Evolutionary conservation across 2,888 invertebrate genomes (phyloP).

Genomic region (Pardosa pseudoannulata): DNA sequence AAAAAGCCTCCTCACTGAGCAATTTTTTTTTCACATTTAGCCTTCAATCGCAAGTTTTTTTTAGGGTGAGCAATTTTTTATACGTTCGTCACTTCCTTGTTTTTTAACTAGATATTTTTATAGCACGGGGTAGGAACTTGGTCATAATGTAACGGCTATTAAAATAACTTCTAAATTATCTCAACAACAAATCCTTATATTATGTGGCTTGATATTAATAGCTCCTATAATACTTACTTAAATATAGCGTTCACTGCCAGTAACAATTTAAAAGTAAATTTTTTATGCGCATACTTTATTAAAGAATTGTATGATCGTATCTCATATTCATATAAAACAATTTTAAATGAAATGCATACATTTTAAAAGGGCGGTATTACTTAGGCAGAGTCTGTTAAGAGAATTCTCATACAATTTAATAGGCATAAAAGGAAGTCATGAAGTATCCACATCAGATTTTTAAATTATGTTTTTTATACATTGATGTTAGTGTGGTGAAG

Average conservation of each 20-base stretch:
- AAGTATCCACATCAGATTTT: no score
- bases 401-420: no score
- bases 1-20: not conserved
- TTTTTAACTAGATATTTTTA: not conserved
- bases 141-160: conserved; percentile 41
- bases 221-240: conserved; percentile 25
- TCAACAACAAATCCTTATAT: conserved; percentile 21
- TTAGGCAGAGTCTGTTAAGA: no score
- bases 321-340: no score
- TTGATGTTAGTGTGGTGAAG: no score
- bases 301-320: no score
- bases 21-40: conserved; percentile 23
- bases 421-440: no score
- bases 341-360: no score
- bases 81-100: conserved; percentile 10
- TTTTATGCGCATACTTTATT: no score
- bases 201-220: conserved; percentile 44
- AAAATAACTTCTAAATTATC: conserved; percentile 53
- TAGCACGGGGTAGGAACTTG: conserved; percentile 17
- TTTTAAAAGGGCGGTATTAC: no score
- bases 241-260: conserved; percentile 33
- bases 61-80: not conserved
- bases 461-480: no score
- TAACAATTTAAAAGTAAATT: conserved; percentile 28
- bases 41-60: not conserved